Conservation (phyloP, 1,140 invertebrate genomes). For the Drosophila lacertosa region DNA sequence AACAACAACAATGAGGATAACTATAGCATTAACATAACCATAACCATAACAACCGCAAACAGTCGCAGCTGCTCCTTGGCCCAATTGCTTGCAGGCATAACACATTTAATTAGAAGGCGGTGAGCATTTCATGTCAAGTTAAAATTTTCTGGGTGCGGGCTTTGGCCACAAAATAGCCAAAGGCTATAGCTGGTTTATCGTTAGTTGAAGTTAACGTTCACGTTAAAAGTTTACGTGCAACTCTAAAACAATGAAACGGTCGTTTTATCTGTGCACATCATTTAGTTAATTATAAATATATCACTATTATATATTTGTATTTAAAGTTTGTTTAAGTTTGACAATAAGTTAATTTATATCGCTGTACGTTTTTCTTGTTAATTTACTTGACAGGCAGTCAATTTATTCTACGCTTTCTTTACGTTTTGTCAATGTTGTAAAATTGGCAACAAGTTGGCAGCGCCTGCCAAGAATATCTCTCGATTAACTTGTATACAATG, state of each 20-base stretch:
- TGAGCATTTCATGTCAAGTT: constrained; percentile 21
- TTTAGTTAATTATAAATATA: no score
- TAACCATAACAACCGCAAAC: constrained; percentile 8
- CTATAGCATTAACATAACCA: constrained; percentile 7
- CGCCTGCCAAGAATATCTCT: no score
- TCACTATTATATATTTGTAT: no score
- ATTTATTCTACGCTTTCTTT: no score
- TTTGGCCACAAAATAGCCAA: background rate
- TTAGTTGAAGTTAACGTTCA: background rate
- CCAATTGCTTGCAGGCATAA: constrained; percentile 26
- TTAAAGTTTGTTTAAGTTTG: no score
- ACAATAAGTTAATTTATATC: no score
- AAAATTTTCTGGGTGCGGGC: background rate
- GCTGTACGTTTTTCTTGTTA: no score
- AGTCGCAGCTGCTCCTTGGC: constrained; percentile 12
- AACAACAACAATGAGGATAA: constrained; percentile 14
- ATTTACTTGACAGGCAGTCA: no score
- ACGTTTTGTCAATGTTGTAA: no score
- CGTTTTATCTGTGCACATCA: no score
- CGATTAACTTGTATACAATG: no score
- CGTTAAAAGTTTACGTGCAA: background rate
- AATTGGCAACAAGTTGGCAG: no score
- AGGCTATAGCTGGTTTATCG: background rate
- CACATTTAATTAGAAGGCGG: constrained; percentile 37
- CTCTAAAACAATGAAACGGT: background rate